phyloP scores from a whole-genome alignment of 1,140 invertebrate species.

The Orchestia grillus region DNA sequence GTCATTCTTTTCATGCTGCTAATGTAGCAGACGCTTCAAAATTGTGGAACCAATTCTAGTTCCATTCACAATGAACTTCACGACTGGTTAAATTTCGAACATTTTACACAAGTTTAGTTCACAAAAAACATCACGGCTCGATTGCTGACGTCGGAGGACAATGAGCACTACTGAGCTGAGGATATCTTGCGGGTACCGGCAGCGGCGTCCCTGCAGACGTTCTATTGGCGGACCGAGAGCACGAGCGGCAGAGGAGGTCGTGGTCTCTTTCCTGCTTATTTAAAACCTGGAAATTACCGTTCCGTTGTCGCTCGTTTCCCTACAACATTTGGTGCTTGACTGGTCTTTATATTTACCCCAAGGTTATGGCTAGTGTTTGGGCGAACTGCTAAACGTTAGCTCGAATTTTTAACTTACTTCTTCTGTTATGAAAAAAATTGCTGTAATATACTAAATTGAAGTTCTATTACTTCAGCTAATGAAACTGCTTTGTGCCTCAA shows the following conservation, averaged over 20 bases:
- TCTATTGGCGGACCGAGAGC: background rate
- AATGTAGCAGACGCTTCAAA: too few relatives aligned
- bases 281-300: background rate
- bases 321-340: background rate
- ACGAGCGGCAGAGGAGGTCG: background rate
- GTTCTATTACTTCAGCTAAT: too few relatives aligned
- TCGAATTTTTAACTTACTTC: background rate
- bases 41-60: too few relatives aligned
- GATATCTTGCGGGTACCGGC: background rate
- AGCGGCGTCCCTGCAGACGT: background rate
- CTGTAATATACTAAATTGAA: too few relatives aligned
- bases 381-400: background rate
- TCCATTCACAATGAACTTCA: too few relatives aligned
- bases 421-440: too few relatives aligned
- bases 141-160: too few relatives aligned
- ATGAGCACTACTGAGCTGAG: background rate
- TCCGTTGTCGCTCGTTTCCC: background rate
- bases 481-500: too few relatives aligned
- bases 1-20: too few relatives aligned
- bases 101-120: too few relatives aligned
- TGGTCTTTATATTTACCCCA: background rate
- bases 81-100: too few relatives aligned
- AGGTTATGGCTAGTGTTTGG: background rate
- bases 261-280: background rate
- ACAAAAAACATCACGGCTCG: too few relatives aligned